Evolutionary conservation across 2,797 vertebrate species (phyloP), one percentile per base, ranked within the genome.

Genomic region (Schizopygopsis malacanthus): DNA sequence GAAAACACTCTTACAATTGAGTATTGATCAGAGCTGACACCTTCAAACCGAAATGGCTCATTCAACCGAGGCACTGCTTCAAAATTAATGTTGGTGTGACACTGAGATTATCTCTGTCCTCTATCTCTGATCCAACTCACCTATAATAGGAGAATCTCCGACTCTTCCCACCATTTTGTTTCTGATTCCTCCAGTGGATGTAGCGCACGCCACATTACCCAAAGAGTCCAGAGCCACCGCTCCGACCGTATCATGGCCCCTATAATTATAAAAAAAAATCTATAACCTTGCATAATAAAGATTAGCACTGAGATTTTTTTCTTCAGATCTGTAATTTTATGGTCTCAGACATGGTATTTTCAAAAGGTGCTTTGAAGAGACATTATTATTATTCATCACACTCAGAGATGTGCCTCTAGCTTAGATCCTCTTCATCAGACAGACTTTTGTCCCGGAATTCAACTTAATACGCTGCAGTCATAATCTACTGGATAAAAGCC

Each of bases 141-240:
- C 95, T 88, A 97, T 92, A 56, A 96, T 84, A 0, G 97, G 94
- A 4, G 95, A 93, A 90, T 98, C 97, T 89, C 96, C 96, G 0
- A 97, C 96, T 84, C 96, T 92, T 89, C 96, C 97, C n/a, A 91
- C 92, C 96, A 97, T 97, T 92, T 97, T 97, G 87, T 97, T 95
- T 18, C 90, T 50, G 56, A 95, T 95, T 37, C 94, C 94, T 73
- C 94, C 95, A 0, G 95, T 95, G 2, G 97, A 95, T 81, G 95
- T 97, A 47, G 96, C 94, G 37, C 95, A 95, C 15, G 94, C 96
- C 54, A 97, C 89, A 52, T 95, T 93, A 2, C 95, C 96, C 82
- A 85, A 90, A 89, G 20, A 65, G 89, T 96, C 96, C 78, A 95
- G 86, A 87, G 96, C 94, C 20, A 96, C 95, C 0, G 94, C 89